A percentile compares a stretch with the other conserved stretches of the same genome.
phyloP scores from a whole-genome alignment of 1,140 invertebrate species.

The Scaptomyza pallida region DNA sequence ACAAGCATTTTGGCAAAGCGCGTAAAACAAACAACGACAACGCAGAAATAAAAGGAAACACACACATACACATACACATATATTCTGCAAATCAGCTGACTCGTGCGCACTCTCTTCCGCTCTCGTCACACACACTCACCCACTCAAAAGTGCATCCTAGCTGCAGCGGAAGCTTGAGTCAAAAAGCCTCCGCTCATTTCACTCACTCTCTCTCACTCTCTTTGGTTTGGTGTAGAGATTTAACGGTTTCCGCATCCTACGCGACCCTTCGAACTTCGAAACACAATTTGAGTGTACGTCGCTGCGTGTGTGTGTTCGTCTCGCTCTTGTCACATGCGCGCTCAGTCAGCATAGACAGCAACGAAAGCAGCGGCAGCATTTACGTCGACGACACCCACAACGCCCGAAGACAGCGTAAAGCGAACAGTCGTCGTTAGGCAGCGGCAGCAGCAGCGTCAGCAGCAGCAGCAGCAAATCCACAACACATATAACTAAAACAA shows the following conservation, averaged over 20 bases:
- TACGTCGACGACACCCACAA: conserved; percentile 47
- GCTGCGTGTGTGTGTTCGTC: conserved; percentile 16
- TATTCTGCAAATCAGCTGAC: conserved; percentile 54
- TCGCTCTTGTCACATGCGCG: conserved; percentile 61
- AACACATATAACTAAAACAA: conserved; percentile 17
- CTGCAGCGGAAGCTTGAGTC: conserved; percentile 33
- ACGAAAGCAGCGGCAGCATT: conserved; percentile 14
- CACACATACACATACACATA: neutral
- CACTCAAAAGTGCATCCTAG: conserved; percentile 37
- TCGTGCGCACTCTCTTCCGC: conserved; percentile 46
- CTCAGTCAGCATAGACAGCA: conserved; percentile 44
- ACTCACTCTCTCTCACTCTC: no score
- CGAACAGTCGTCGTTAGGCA: conserved; percentile 59
- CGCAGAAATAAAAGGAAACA: conserved; percentile 17
- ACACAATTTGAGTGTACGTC: conserved; percentile 14
- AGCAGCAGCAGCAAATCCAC: conserved; percentile 50
- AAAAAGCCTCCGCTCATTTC: conserved; percentile 15
- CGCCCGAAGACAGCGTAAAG: conserved; percentile 44
- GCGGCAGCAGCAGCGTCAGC: conserved; percentile 57
- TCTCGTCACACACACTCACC: conserved; percentile 1
- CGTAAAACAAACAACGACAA: conserved; percentile 27
- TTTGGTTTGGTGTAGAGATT: conserved; percentile 53
- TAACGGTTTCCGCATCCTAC: conserved; percentile 46
- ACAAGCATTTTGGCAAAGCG: conserved; percentile 16
- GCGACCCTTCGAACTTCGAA: conserved; percentile 45